phyloP scores from a whole-genome alignment of 2,797 vertebrate species.

The Tympanoctomys barrerae region DNA sequence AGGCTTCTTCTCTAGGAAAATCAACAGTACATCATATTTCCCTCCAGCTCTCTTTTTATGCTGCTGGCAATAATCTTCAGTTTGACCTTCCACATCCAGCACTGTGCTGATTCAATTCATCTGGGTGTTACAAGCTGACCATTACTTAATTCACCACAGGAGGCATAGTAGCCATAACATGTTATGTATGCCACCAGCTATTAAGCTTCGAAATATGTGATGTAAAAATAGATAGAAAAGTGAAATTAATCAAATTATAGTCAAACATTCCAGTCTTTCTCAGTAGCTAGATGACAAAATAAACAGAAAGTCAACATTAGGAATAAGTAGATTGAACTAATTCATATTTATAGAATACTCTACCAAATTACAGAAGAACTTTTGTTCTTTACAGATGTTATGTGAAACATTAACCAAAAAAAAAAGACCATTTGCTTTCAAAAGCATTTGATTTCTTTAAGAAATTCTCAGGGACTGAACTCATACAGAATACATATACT shows the following conservation, averaged over 20 bases:
- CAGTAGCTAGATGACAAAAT: not conserved
- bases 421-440: not conserved
- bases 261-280: not conserved
- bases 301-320: not conserved
- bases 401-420: not conserved
- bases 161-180: not conserved
- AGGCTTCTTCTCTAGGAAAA: not conserved
- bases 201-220: not conserved
- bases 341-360: not conserved
- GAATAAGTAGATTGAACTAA: not conserved
- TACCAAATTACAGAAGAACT: not conserved
- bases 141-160: not conserved
- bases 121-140: not conserved
- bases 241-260: not conserved
- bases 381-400: not conserved
- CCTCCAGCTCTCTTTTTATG: not conserved
- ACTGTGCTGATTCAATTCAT: not conserved
- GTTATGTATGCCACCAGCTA: not conserved
- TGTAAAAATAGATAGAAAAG: not conserved
- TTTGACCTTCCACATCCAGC: too few relatives aligned
- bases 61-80: too few relatives aligned
- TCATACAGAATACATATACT: not conserved
- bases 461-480: not conserved
- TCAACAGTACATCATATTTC: not conserved
- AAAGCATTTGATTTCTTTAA: not conserved